These are phyloP conservation scores for Dromius quadrimaculatus DNA, from an alignment of 2,888 invertebrate species.

Conservation along the genomic window DNA sequence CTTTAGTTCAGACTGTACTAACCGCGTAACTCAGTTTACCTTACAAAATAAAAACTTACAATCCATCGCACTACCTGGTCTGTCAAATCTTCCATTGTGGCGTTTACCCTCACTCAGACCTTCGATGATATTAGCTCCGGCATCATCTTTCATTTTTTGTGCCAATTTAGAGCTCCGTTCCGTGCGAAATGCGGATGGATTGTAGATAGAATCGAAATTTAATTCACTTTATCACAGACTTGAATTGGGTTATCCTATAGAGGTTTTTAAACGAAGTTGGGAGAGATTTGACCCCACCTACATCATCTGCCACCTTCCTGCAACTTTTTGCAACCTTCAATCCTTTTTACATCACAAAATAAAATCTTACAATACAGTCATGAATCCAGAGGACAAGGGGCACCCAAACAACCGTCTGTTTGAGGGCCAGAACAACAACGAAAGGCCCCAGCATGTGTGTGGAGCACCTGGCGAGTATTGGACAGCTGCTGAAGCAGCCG, in stretches of 20 bases:
- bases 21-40: background rate
- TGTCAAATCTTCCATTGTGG: background rate
- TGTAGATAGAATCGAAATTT: slow-evolving; percentile 30
- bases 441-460: too few relatives aligned
- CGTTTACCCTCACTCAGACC: too few relatives aligned
- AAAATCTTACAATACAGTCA: too few relatives aligned
- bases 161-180: background rate
- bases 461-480: too few relatives aligned
- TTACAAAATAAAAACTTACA: background rate
- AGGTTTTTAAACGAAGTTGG: slow-evolving; percentile 25
- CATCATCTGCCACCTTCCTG: too few relatives aligned
- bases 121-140: too few relatives aligned
- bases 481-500: background rate
- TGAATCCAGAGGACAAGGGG: too few relatives aligned
- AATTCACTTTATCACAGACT: slow-evolving; percentile 17
- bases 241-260: slow-evolving; percentile 24
- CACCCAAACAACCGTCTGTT: too few relatives aligned
- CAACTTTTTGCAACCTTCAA: too few relatives aligned
- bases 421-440: too few relatives aligned
- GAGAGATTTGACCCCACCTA: too few relatives aligned
- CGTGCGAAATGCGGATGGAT: slow-evolving; percentile 15
- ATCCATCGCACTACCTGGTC: background rate
- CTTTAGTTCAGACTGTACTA: slow-evolving; percentile 2
- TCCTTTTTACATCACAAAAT: too few relatives aligned
- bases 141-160: slow-evolving; percentile 21